phyloP scores from a whole-genome alignment of 2,113 vertebrate genomes.

The Ctenomys sociabilis region DNA sequence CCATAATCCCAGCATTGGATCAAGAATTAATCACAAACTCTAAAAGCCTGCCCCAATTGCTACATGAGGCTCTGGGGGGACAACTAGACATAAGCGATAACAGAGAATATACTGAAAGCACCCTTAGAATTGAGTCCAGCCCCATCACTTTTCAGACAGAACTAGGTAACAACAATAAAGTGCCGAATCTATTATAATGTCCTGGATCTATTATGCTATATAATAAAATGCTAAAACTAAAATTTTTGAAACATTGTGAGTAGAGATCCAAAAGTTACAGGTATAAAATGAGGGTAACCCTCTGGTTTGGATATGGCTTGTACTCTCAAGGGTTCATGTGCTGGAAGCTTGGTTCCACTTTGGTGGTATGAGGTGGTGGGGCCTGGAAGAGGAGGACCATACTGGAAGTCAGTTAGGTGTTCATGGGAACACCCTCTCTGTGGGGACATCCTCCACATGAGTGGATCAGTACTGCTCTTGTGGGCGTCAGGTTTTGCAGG shows the following conservation, averaged over 20 bases:
- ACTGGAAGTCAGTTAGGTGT: background rate
- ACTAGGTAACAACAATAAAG: background rate
- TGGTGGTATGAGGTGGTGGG: background rate
- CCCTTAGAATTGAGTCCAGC: background rate
- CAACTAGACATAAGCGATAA: too few species aligned
- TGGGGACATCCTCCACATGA: background rate
- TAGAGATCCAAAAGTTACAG: background rate
- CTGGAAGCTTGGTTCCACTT: background rate
- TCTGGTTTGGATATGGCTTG: background rate
- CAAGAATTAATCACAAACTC: too few species aligned
- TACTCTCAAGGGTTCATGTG: background rate
- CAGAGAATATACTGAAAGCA: background rate
- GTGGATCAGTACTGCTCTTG: background rate
- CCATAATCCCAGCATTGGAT: too few species aligned
- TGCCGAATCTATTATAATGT: background rate
- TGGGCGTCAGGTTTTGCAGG: background rate
- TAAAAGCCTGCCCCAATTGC: too few species aligned
- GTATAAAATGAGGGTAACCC: background rate
- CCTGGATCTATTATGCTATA: background rate
- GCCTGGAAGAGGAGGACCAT: background rate
- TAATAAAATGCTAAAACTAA: background rate
- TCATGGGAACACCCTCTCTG: background rate
- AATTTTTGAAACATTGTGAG: background rate
- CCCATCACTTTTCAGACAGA: slow-evolving; percentile 7
- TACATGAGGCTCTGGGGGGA: too few species aligned